phyloP scores from a whole-genome alignment of 1,140 invertebrate genomes.

The Triops cancriformis region DNA sequence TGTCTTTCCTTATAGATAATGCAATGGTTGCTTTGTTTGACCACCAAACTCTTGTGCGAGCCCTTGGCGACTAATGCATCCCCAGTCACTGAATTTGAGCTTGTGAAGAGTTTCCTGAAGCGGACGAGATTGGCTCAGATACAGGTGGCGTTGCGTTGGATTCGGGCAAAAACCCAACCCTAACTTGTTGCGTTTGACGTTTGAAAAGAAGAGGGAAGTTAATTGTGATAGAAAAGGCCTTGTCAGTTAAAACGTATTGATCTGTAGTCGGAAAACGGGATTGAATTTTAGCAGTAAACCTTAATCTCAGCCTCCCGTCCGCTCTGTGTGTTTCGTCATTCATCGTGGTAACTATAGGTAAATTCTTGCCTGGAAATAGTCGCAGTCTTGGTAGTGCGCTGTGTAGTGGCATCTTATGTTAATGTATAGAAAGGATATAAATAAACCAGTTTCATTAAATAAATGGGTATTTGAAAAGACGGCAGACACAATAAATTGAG shows the following conservation, averaged over 20 bases:
- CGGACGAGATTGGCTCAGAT: background rate
- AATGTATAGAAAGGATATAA: no score
- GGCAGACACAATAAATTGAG: no score
- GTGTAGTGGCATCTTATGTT: no score
- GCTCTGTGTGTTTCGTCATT: background rate
- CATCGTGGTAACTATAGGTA: background rate
- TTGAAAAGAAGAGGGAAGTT: background rate
- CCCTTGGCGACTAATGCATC: slow-evolving; percentile 14
- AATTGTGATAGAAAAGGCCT: slow-evolving; percentile 7
- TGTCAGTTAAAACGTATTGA: background rate
- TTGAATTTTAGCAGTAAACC: background rate
- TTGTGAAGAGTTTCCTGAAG: slow-evolving; percentile 15
- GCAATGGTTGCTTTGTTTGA: slow-evolving; percentile 64
- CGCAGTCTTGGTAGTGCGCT: no score
- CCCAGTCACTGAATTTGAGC: background rate
- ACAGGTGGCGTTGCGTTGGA: background rate
- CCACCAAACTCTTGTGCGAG: slow-evolving; percentile 64
- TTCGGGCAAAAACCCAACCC: background rate
- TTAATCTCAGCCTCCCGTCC: background rate
- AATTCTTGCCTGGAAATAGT: no score
- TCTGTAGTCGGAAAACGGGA: slow-evolving; percentile 4
- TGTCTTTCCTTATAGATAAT: slow-evolving; percentile 48
- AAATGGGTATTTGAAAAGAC: no score
- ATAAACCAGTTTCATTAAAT: no score
- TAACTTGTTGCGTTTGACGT: background rate